These are phyloP conservation scores for Caenorhabditis remanei DNA, from an alignment of 1,140 invertebrate genomes.

Conservation along the genomic window DNA sequence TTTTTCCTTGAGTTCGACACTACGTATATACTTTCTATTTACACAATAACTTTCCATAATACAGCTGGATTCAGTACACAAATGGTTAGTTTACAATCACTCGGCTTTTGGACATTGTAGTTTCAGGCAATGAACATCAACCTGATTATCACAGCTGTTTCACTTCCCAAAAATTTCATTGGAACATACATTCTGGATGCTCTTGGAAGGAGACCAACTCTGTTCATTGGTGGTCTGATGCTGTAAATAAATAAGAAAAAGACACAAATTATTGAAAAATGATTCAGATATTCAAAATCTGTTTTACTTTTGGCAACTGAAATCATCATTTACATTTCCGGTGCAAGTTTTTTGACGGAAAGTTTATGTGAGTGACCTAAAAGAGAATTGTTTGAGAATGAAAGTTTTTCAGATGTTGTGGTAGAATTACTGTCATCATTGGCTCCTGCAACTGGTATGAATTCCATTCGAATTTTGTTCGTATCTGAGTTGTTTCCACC, in stretches of 20 bases:
- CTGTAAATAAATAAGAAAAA: background rate
- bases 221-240: background rate
- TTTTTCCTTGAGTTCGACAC: background rate
- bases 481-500: conserved; percentile 6
- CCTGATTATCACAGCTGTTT: background rate
- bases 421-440: background rate
- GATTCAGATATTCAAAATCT: background rate
- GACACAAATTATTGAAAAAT: background rate
- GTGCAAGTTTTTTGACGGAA: background rate
- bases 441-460: background rate
- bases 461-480: background rate
- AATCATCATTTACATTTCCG: background rate
- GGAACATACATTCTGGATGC: background rate
- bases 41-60: background rate
- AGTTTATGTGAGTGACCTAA: background rate
- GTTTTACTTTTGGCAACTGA: background rate
- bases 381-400: no score
- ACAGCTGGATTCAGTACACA: background rate
- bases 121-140: conserved; percentile 41
- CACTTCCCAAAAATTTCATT: background rate
- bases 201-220: background rate
- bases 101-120: background rate
- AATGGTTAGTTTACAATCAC: background rate
- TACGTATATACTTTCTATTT: background rate
- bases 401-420: background rate